Conservation (phyloP, 30 jellyfish, hydroid and myxozoan genomes). For the Aurelia aurita complex sp. Pacific region DNA sequence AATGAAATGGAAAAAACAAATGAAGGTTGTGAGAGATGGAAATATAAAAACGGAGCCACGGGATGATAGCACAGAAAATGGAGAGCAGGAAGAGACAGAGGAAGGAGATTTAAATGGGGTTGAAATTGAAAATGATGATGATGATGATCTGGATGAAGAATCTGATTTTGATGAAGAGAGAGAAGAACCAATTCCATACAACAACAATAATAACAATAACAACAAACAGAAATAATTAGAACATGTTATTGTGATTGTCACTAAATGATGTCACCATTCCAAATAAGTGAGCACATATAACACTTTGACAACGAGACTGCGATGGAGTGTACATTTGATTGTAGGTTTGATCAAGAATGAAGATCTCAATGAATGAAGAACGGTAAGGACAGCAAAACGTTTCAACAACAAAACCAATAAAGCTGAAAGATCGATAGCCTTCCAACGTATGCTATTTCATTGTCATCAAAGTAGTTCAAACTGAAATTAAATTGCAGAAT, state of each 20-base stretch:
- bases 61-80: slow-evolving; percentile 19
- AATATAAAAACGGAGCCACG: neutral
- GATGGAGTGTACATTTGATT: no score
- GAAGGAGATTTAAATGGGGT: slow-evolving; percentile 28
- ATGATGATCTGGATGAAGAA: slow-evolving; percentile 18
- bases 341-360: neutral
- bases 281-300: slow-evolving; percentile 2
- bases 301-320: no score
- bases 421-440: no score
- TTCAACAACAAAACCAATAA: no score
- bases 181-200: neutral
- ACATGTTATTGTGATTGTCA: no score
- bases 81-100: slow-evolving; percentile 31
- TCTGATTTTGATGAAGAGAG: slow-evolving; percentile 21
- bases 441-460: no score
- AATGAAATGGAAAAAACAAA: slow-evolving; percentile 87
- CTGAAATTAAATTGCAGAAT: no score
- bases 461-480: no score
- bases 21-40: slow-evolving; percentile 42
- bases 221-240: no score
- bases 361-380: slow-evolving; percentile 9
- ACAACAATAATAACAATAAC: no score
- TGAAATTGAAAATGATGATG: slow-evolving; percentile 39
- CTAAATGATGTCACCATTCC: neutral
- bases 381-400: neutral